Evolutionary conservation across 1,140 invertebrate genomes (phyloP), one percentile per base, ranked within the genome.

Genomic region (Microplitis mediator): DNA sequence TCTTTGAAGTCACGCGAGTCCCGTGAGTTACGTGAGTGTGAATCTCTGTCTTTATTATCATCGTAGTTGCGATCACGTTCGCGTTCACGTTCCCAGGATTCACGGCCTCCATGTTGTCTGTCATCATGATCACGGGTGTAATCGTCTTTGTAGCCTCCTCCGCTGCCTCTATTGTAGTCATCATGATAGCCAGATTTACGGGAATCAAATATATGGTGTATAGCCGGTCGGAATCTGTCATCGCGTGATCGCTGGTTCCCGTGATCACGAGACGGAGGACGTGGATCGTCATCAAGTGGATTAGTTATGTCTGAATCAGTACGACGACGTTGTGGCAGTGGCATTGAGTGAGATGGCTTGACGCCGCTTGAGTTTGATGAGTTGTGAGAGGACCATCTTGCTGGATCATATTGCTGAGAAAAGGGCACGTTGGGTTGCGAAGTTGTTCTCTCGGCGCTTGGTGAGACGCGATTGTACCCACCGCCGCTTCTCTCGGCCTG

Each of bases 361-460:
- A 81, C 68, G 60, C 71, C 68, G 67, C 74, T 81, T 39, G 77
- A 82, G 79, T 74, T 64, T 77, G 74, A 78, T 67, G 58, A 50
- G 36, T 23, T 45, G 61, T 84, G 82, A 36, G 80, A 45, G 11
- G 39, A 79, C 85, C 86, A 87, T 78, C 82, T 77, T 71, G 85
- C 84, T 6, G 83, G 79, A 65, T 90, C 89, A 61, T 89, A 90
- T 74, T 86, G 86, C 56, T 88, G 87, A 14, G 84, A 83, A 72
- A 88, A 88, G 2, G 88, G 82, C 0, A 67, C 64, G 60, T 72
- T 72, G 3, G 80, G 72, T 67, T 84, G 83, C 3, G 78, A 69
- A 6, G 76, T 61, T 13, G 80, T 77, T 51, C 84, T 80, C 23
- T 86, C 86, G 9, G 82, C 76, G 63, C 77, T 87, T 0, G 85